These are phyloP conservation scores for Eriocheir sinensis DNA, from an alignment of 1,140 invertebrate species.

Conservation along the genomic window DNA sequence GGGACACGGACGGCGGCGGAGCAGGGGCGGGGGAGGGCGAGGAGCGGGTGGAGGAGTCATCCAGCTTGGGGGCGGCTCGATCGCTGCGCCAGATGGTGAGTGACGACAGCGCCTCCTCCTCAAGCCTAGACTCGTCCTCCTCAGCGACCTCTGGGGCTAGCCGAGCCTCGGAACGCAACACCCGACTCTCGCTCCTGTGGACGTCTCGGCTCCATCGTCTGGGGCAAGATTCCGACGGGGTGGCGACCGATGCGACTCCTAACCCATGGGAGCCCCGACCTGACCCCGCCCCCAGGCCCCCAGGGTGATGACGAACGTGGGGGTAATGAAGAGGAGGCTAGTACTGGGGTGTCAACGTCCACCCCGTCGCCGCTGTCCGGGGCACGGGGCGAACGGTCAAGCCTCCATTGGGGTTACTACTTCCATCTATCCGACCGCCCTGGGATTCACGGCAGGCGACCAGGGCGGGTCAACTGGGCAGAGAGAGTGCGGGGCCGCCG, in stretches of 20 bases:
- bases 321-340: background rate
- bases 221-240: slow-evolving; percentile 51
- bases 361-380: background rate
- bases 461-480: background rate
- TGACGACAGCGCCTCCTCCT: slow-evolving; percentile 76
- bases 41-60: slow-evolving; percentile 52
- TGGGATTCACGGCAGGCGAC: background rate
- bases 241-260: background rate
- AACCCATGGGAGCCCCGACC: background rate
- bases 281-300: background rate
- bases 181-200: slow-evolving; percentile 73
- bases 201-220: slow-evolving; percentile 68
- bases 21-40: background rate
- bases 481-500: background rate
- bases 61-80: slow-evolving; percentile 37
- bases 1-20: background rate
- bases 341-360: background rate
- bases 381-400: background rate
- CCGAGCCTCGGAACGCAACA: slow-evolving; percentile 73
- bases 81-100: slow-evolving; percentile 69
- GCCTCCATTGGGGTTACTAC: background rate
- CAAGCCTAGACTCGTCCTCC: slow-evolving; percentile 74
- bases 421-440: background rate
- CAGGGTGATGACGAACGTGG: no score
- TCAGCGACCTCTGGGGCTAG: slow-evolving; percentile 74